Evolutionary conservation across 2,113 vertebrate species (phyloP), one percentile per base, ranked within the genome.

Genomic region (Alethe castanea): DNA sequence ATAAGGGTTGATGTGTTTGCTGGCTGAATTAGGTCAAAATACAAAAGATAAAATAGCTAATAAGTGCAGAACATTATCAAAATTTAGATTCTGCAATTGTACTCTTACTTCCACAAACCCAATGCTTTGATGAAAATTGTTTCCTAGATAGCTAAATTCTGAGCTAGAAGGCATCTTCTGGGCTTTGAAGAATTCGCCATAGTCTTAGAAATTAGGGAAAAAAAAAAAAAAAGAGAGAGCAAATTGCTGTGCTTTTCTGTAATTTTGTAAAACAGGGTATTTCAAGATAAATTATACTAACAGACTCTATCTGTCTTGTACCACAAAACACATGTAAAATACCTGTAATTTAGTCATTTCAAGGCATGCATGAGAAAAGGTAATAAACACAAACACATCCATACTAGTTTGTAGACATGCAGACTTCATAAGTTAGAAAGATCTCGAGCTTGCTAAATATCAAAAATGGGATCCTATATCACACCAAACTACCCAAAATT

Each of bases 161-260:
- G 97, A 97, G 87, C 98, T 98, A 96, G 96, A 97, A 98, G 98
- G 95, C 96, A 98, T 99, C 98, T 98, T 98, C 96, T 96, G 45
- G 97, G 97, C 98, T 99, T 99, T 99, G 99, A 99, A 99, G 98
- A 99, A 98, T 98, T 97, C 96, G 79, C 89, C 93, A 97, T 95
- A 98, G 96, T 98, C 97, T 95, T 97, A 97, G 92, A 98, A 98
- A 98, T 98, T 44, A 83, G 61, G 31, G 98, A 98, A 48, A 38
- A 50, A 91, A 94, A 19, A 40, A 25, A 9, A 36, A 22, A 98
- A 98, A 98, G 98, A 98, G 86, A 97, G 94, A 98, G 98, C 95
- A 99, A 99, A 99, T 99, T 99, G 98, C 98, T 92, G 98, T 98
- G 98, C 97, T 99, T 99, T 99, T 99, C 98, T 98, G 96, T 99